Percentiles rank a stretch among this genome's conserved stretches.
These are phyloP conservation scores for Epirrita christyi DNA, from an alignment of 2,888 invertebrate species.

Conservation along the genomic window DNA sequence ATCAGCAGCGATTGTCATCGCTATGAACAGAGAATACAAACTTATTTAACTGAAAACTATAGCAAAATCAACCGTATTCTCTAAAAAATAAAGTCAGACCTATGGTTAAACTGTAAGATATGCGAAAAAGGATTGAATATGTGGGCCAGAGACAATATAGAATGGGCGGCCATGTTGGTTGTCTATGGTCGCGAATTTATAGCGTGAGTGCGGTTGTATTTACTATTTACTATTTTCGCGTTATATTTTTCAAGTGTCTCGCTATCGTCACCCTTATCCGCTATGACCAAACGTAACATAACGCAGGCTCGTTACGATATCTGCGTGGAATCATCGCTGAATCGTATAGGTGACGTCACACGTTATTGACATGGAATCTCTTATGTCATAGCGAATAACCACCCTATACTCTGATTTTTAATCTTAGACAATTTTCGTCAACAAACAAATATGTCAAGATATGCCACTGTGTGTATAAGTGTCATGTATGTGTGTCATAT, in stretches of 20 bases:
- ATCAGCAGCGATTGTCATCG: conserved; percentile 66
- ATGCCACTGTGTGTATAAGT: too few relatives aligned
- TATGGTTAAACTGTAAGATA: conserved; percentile 21
- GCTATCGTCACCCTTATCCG: conserved; percentile 42
- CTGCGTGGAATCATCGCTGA: too few relatives aligned
- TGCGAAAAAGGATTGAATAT: conserved; percentile 55
- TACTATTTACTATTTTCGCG: conserved; percentile 54
- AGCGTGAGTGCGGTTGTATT: conserved; percentile 55
- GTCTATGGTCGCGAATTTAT: conserved; percentile 76
- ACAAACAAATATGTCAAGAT: too few relatives aligned
- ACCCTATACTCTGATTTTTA: too few relatives aligned
- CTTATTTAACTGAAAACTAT: conserved; percentile 36
- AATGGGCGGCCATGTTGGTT: conserved; percentile 73
- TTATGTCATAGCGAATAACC: too few relatives aligned
- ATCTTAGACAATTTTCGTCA: too few relatives aligned
- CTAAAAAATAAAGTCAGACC: conserved; percentile 25
- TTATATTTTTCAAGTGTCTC: conserved; percentile 53
- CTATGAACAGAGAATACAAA: conserved; percentile 50
- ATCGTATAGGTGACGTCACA: too few relatives aligned
- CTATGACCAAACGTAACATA: too few relatives aligned
- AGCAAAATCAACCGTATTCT: conserved; percentile 39
- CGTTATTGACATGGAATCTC: too few relatives aligned
- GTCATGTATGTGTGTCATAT: too few relatives aligned
- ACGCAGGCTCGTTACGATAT: too few relatives aligned
- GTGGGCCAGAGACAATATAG: conserved; percentile 74